These are phyloP conservation scores for Otis tarda DNA, from an alignment of 2,113 vertebrate genomes.

Conservation along the genomic window DNA sequence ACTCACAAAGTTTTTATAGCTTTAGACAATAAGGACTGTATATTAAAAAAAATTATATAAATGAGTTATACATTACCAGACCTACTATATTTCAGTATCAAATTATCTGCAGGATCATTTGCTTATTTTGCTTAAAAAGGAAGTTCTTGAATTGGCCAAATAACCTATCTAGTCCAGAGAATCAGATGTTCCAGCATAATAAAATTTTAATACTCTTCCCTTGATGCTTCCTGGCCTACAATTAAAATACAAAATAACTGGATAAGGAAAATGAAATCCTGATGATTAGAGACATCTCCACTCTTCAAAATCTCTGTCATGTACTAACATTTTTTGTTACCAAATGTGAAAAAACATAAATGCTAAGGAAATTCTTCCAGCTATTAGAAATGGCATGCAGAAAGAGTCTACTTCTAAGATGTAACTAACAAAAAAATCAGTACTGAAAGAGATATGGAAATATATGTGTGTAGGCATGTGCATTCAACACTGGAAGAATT, in stretches of 20 bases:
- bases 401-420: not conserved
- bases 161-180: not conserved
- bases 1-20: not conserved
- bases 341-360: not conserved
- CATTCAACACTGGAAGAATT: not conserved
- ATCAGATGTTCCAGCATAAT: not conserved
- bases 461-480: not conserved
- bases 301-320: not conserved
- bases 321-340: not conserved
- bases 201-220: not conserved
- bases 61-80: not conserved
- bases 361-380: not conserved
- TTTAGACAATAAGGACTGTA: not conserved
- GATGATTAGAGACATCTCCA: not conserved
- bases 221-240: not conserved
- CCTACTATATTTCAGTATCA: not conserved
- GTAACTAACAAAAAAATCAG: not conserved
- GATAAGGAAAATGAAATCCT: not conserved
- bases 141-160: not conserved
- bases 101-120: not conserved
- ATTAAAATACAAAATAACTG: not conserved
- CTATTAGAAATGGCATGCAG: not conserved
- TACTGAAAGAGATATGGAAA: not conserved
- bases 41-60: not conserved
- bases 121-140: not conserved